Base-by-base conservation (phyloP, 53 echinoderm and acorn worm species). In the Holothuria leucospilota region DNA sequence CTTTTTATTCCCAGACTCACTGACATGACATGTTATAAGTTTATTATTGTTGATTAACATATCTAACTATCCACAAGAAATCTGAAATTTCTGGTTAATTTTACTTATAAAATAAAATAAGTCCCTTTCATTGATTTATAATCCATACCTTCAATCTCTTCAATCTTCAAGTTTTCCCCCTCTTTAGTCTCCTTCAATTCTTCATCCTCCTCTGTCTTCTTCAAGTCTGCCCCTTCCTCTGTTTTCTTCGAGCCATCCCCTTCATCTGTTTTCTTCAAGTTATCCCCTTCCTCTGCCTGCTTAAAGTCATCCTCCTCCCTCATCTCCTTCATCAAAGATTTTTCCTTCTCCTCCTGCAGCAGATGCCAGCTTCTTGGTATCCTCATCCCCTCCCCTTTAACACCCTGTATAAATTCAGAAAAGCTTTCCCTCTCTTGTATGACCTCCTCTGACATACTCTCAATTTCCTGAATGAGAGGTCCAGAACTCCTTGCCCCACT, bases 301-400 rank as follows among this genome's bases (percentile, higher is more conserved):
- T 39, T 24, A 13, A 72, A 46, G 14, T 18, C 40, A 18, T 46
- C 49, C 15, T 23, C 72, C 46, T 72, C 39, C 20, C 21, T 56
- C 56, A 16, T 72, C 40, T 39, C 72, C 72, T 39, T 6, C 12
- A 20, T 42, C 13, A 63, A 26, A 11, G 63, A 86, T 21, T 41
- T 88, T 38, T 63, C 63, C 38, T 84, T 90, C 59, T 82, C 78
- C 5, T 90, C 81, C 73, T 95, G 88, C 41, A 90, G 21, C 21
- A 92, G 67, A 26, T 86, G 71, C 95, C 95, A 95, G 81, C 95
- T 95, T 65, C 91, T 84, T 15, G 95, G 95, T 21, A 95, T 88
- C 52, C 90, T 81, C 25, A 90, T 91, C 20, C 92, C 95, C 61
- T 85, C 74, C 28, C 78, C 90, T 16, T 52, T 62, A 59, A 73